A percentile compares a stretch with the other conserved stretches of the same genome.
These are phyloP conservation scores for Hetaerina titia DNA, from an alignment of 2,888 invertebrate genomes.

Conservation along the genomic window DNA sequence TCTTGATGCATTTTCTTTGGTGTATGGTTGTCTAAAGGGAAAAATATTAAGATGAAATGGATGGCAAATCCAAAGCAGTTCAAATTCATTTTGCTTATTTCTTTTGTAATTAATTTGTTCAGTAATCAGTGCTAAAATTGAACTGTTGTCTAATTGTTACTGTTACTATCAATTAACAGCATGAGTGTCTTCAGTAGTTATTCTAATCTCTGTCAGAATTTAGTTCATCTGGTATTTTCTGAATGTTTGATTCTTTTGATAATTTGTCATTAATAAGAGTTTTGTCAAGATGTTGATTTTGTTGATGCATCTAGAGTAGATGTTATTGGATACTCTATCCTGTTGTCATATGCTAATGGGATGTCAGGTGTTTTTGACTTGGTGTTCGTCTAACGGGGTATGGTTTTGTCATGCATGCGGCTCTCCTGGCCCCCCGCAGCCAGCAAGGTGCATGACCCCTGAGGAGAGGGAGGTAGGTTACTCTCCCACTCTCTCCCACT, in stretches of 20 bases:
- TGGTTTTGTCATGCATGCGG: constrained; percentile 81
- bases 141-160: not conserved
- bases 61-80: not conserved
- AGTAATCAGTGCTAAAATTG: not conserved
- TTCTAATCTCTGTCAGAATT: not conserved
- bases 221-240: not conserved
- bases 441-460: constrained; percentile 70
- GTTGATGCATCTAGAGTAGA: constrained; percentile 21
- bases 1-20: not conserved
- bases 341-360: not conserved
- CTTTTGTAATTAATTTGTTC: not conserved
- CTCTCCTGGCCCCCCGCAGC: constrained; percentile 78
- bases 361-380: not conserved
- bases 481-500: constrained; percentile 71
- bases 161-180: not conserved
- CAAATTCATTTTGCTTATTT: not conserved
- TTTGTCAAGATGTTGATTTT: constrained; percentile 49
- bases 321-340: not conserved
- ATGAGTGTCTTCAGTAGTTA: constrained; percentile 16
- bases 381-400: constrained; percentile 61
- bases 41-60: not conserved
- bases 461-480: constrained; percentile 69
- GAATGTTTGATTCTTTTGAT: constrained; percentile 59
- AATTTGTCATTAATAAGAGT: constrained; percentile 4
- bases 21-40: not conserved